Evolutionary conservation across 2,113 vertebrate species (phyloP), one percentile per base, ranked within the genome.

Genomic region (Murina feae): DNA sequence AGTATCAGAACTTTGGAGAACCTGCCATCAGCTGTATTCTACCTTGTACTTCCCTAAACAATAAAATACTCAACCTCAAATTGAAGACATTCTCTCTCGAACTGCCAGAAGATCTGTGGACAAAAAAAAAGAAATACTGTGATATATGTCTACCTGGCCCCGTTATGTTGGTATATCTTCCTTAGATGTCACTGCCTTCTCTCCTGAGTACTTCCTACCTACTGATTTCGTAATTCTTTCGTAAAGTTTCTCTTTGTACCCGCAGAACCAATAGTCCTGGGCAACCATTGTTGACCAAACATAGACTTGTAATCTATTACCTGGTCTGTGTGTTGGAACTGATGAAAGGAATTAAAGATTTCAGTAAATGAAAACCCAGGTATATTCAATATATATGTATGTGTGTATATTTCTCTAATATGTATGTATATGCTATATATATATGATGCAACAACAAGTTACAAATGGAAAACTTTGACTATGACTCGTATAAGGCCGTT

Each of bases 381-480:
- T 35, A 13, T 95, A 28, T 85, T 47, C 3, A 47, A 63, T 83
- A 90, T 58, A 58, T 39, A 28, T 76, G 8, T 30, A 76, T 49
- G 9, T 17, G 49, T 55, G 23, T 58, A 39, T 55, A 25, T 37
- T 20, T 66, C 25, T 44, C 42, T 74, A 47, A 32, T 74, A 30
- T 74, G 30, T 78, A 35, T 53, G 32, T 14, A 60, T 30, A 39
- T 37, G 8, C 13, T 8, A 35, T 39, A 58, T 30, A 30, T 39
- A 18, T 60, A 3, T n/a, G n/a, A n/a, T n/a, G 4, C 51, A 12
- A 44, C 65, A 72, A 28, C 71, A 81, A 88, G 65, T 18, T n/a
- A 28, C 91, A 94, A 72, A 18, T 91, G 49, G 55, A n/a, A 90
- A 92, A 66, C 5, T 91, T 90, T 74, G 49, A 86, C 86, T 75